Evolutionary conservation across 2,113 vertebrate species (phyloP).

Genomic region (Spilogale gracilis): DNA sequence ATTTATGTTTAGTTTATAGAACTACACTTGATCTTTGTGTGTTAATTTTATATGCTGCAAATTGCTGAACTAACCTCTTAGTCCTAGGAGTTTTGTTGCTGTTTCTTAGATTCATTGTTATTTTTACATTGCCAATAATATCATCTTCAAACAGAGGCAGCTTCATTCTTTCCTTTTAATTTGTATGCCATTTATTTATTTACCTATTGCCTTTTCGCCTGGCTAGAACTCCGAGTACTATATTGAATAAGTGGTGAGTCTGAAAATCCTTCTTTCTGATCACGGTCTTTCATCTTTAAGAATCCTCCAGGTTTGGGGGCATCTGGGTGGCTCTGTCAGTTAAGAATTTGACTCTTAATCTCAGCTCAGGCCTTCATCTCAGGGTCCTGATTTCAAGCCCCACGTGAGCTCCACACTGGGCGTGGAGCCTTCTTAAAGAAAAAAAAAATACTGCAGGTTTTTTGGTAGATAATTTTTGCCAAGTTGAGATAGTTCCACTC

Average conservation of each 20-base stretch:
- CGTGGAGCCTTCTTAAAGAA: neutral
- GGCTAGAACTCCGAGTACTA: neutral
- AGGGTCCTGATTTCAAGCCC: neutral
- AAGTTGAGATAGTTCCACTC: neutral
- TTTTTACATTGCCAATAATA: neutral
- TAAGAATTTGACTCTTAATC: neutral
- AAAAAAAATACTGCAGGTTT: neutral
- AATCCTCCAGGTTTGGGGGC: neutral
- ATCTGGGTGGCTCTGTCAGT: neutral
- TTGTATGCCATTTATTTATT: neutral
- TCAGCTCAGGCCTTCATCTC: neutral
- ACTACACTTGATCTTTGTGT: neutral
- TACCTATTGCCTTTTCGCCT: neutral
- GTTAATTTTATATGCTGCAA: neutral
- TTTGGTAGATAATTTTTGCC: neutral
- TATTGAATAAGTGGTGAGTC: neutral
- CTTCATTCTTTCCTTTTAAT: neutral
- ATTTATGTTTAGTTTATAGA: neutral
- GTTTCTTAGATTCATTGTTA: neutral
- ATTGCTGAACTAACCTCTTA: neutral
- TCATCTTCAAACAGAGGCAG: neutral
- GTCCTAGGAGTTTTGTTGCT: neutral
- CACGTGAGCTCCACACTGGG: neutral
- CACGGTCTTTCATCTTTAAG: neutral
- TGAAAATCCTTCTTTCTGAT: neutral